Percentiles rank a stretch among this genome's conserved stretches.
phyloP scores from a whole-genome alignment of 2,797 vertebrate species.

The Knipowitschia caucasica region DNA sequence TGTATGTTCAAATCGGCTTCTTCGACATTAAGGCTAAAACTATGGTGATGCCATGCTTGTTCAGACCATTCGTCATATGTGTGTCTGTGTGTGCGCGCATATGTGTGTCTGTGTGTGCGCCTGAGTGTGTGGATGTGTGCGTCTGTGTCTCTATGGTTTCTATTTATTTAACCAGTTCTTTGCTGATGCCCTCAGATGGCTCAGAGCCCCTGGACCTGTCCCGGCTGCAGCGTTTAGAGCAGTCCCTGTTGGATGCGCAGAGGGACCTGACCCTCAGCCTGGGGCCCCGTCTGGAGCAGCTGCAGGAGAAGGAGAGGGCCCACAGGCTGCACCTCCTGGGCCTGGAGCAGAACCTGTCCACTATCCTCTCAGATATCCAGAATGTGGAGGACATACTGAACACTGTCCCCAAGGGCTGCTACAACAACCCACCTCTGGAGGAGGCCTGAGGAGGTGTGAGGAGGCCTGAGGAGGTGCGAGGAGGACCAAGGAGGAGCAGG shows the following conservation, averaged over 20 bases:
- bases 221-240: slow-evolving; percentile 74
- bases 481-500: too few species aligned
- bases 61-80: too few species aligned
- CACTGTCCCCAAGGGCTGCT: slow-evolving; percentile 83
- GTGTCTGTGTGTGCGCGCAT: too few species aligned
- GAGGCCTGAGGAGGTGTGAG: slow-evolving; percentile 31
- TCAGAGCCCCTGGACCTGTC: slow-evolving; percentile 69
- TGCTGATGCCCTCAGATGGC: slow-evolving; percentile 65
- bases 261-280: slow-evolving; percentile 66
- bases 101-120: too few species aligned
- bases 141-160: too few species aligned
- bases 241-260: slow-evolving; percentile 67
- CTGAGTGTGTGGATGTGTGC: too few species aligned
- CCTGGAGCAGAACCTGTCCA: slow-evolving; percentile 77
- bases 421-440: slow-evolving; percentile 76
- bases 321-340: slow-evolving; percentile 62
- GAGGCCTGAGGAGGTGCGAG: too few species aligned
- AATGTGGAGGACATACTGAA: slow-evolving; percentile 89
- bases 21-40: too few species aligned
- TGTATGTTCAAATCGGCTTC: too few species aligned
- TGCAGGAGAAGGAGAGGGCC: slow-evolving; percentile 67
- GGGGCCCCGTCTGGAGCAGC: slow-evolving; percentile 67
- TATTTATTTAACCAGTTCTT: too few species aligned
- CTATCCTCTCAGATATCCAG: slow-evolving; percentile 79
- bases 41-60: too few species aligned